Conservation (phyloP, 2,888 invertebrate genomes). For the Philhelius pedissequus region DNA sequence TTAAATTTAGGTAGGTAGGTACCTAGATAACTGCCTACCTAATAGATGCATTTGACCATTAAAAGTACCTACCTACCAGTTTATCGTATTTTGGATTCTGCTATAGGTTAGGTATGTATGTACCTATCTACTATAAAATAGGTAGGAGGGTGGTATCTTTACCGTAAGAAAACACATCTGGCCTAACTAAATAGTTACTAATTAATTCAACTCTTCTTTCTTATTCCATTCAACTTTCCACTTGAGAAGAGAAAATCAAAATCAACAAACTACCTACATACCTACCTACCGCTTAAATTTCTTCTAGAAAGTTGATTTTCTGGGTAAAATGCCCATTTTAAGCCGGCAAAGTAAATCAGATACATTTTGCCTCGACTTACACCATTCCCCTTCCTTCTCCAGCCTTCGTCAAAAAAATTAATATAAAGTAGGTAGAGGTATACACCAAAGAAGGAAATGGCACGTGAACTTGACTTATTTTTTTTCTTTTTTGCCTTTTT, state of each 20-base stretch:
- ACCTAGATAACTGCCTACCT: too few relatives aligned
- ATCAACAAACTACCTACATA: neutral
- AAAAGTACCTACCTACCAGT: too few relatives aligned
- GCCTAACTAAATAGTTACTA: too few relatives aligned
- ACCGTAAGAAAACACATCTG: conserved; percentile 44
- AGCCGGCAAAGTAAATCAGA: conserved; percentile 44
- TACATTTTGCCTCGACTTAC: neutral
- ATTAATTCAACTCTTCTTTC: conserved; percentile 43
- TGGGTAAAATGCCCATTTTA: conserved; percentile 59
- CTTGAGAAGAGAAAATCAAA: conserved; percentile 57
- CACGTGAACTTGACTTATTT: conserved; percentile 67
- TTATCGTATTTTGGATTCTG: too few relatives aligned
- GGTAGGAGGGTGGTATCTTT: neutral
- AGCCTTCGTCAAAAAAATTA: neutral
- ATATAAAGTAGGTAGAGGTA: neutral
- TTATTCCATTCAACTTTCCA: conserved; percentile 54
- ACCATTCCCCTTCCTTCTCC: neutral
- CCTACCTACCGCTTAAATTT: neutral
- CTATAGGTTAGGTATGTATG: neutral
- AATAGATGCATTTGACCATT: too few relatives aligned
- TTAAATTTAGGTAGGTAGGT: too few relatives aligned
- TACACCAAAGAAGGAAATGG: conserved; percentile 40
- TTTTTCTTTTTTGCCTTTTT: conserved; percentile 20
- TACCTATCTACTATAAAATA: neutral
- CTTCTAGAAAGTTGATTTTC: conserved; percentile 54